phyloP scores from a whole-genome alignment of 37 sponge, comb jelly and placozoan genomes.

The Geodia barretti region DNA sequence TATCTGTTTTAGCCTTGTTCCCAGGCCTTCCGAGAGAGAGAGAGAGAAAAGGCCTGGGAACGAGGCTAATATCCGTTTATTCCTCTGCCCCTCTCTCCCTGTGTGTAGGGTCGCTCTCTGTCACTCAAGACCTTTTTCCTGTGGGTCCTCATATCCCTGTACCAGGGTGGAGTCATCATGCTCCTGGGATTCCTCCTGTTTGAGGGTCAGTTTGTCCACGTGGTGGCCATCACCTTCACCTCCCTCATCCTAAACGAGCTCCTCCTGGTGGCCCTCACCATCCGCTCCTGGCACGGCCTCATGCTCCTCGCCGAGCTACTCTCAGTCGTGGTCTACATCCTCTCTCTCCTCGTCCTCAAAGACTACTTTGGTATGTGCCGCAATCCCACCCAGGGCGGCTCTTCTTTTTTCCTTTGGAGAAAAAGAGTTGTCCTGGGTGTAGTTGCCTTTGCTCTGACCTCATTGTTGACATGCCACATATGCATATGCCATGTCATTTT shows the following conservation, averaged over 20 bases:
- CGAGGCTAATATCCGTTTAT: not conserved
- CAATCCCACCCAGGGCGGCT: too few relatives aligned
- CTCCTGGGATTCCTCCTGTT: conserved; percentile 77
- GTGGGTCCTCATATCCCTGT: conserved; percentile 90
- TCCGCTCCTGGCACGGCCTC: conserved; percentile 92
- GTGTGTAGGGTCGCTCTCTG: conserved; percentile 74
- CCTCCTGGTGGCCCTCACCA: conserved; percentile 93
- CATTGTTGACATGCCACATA: too few relatives aligned
- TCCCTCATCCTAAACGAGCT: conserved; percentile 90
- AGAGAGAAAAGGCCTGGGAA: not conserved
- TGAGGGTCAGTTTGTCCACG: conserved; percentile 81
- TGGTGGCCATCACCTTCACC: conserved; percentile 94
- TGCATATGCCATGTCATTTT: too few relatives aligned
- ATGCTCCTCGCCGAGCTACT: conserved; percentile 86
- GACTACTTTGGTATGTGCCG: conserved; percentile 92
- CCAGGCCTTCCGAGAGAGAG: not conserved
- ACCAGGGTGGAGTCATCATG: conserved; percentile 93
- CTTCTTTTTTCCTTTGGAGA: too few relatives aligned
- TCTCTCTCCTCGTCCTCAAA: conserved; percentile 75
- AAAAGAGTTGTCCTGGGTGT: too few relatives aligned
- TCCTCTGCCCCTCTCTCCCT: not conserved
- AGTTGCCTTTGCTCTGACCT: too few relatives aligned
- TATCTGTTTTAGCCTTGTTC: too few relatives aligned
- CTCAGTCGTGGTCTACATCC: conserved; percentile 73
- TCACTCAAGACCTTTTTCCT: conserved; percentile 93